A percentile compares a stretch with the other conserved stretches of the same genome.
These are phyloP conservation scores for Diachasma alloeum DNA, from an alignment of 1,140 invertebrate species.

Conservation along the genomic window DNA sequence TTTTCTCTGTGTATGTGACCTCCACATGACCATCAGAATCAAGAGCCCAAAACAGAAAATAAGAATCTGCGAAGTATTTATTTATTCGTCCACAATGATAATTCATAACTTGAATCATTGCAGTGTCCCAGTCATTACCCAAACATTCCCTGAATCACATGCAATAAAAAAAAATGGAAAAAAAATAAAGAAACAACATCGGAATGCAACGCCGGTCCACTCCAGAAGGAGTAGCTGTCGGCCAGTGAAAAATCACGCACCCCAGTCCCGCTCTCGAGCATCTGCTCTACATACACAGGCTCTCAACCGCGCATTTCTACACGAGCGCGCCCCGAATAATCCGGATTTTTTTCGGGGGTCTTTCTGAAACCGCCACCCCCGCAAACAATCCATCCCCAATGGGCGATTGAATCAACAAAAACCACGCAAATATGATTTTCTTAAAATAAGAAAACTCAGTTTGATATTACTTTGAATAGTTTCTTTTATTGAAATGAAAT, in stretches of 20 bases:
- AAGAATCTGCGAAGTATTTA: too few relatives aligned
- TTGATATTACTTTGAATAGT: too few relatives aligned
- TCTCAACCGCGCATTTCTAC: slow-evolving; percentile 46
- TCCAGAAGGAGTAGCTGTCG: slow-evolving; percentile 57
- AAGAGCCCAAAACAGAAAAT: too few relatives aligned
- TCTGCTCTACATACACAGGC: slow-evolving; percentile 60
- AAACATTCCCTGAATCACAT: background rate
- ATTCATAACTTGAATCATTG: background rate
- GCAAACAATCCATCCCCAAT: too few relatives aligned
- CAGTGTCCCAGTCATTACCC: background rate
- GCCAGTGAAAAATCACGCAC: slow-evolving; percentile 58
- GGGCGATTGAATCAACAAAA: too few relatives aligned
- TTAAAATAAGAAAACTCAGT: too few relatives aligned
- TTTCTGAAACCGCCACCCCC: too few relatives aligned
- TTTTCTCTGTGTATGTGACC: too few relatives aligned
- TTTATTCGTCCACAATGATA: too few relatives aligned
- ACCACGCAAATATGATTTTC: too few relatives aligned
- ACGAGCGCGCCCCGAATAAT: background rate
- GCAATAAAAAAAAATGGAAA: slow-evolving; percentile 5
- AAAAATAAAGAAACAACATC: slow-evolving; percentile 18
- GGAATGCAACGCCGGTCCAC: slow-evolving; percentile 33
- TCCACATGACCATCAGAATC: too few relatives aligned
- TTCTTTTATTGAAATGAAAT: too few relatives aligned
- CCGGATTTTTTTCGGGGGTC: background rate
- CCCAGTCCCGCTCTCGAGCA: slow-evolving; percentile 46